Base-by-base conservation (phyloP, 2,113 vertebrate species). In the Carettochelys insculpta region DNA sequence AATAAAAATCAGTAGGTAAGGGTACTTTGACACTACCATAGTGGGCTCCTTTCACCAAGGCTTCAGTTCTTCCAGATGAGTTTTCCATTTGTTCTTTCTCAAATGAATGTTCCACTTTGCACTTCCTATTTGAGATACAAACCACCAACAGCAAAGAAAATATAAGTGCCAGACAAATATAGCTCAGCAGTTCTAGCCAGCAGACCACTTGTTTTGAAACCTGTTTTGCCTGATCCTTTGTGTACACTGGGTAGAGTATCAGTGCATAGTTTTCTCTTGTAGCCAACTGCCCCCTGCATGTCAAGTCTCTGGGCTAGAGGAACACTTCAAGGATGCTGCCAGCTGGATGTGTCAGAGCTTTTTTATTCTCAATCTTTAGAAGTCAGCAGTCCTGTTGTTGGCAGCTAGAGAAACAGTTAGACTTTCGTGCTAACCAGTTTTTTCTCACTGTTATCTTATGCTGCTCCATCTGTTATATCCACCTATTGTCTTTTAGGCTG, bases 31-130 rank as follows among this genome's bases (percentile, higher is more conserved):
- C 22, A 82, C 76, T n/a, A 77, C 41, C n/a, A 77, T 5, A 17
- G 34, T 90, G 81, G 5, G 3, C 11, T 88, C 45, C 41, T 81
- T 81, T 78, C 31, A 78, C 4, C 22, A 34, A 71, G 14, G 8
- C 11, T 85, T 91, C 76, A 53, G 17, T 43, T 92, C 85, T 91
- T 81, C 50, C 34, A 77, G 65, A 68, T 61, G 85, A 92, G 47
- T 53, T 53, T 95, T 89, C 85, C 38, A 82, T 6, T 3, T 45
- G 19, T 16, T 85, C n/a, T 41, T 10, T 27, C 5, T 52, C 83
- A 91, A 92, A 83, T 14, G 78, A 75, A 61, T 3, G 54, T 25
- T 61, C 77, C 12, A 68, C 34, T 5, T 6, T 82, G 75, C 1
- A 0, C 17, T 87, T 31, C 2, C 43, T 83, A 58, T 25, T 48